Conservation (phyloP, 2,797 vertebrate species). For the Peromyscus aztecus region DNA sequence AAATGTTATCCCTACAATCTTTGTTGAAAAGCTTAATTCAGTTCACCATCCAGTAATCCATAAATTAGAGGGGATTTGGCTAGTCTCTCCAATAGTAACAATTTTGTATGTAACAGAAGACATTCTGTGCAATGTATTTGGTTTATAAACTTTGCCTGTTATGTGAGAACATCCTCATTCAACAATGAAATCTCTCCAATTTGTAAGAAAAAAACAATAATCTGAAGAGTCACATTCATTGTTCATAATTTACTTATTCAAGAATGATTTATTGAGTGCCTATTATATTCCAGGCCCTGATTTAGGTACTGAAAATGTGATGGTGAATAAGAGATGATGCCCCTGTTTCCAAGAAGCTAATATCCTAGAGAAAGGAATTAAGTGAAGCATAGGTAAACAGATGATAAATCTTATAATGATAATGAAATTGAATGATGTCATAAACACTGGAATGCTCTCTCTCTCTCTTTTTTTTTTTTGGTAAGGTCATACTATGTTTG, state of each 20-base stretch:
- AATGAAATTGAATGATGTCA: constrained; percentile 21
- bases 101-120: constrained; percentile 38
- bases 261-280: background rate
- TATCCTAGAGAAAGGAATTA: background rate
- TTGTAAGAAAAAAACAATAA: background rate
- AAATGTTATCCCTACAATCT: background rate
- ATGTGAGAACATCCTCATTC: constrained; percentile 16
- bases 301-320: constrained; percentile 37
- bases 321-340: background rate
- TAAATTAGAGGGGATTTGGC: constrained; percentile 11
- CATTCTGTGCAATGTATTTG: constrained; percentile 33
- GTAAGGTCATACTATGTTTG: background rate
- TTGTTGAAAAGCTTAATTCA: background rate
- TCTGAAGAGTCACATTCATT: background rate
- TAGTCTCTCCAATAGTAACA: constrained; percentile 43
- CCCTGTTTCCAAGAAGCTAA: background rate
- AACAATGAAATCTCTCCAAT: constrained; percentile 17
- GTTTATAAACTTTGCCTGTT: background rate
- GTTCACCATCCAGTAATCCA: constrained; percentile 42
- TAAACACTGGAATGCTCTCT: background rate
- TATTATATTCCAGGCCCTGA: background rate
- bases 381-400: background rate
- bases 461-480: background rate
- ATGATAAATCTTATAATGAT: background rate
- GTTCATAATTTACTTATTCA: constrained; percentile 14